Evolutionary conservation across 2,797 vertebrate genomes (phyloP), one percentile per base, ranked within the genome.

Genomic region (Manis javanica): DNA sequence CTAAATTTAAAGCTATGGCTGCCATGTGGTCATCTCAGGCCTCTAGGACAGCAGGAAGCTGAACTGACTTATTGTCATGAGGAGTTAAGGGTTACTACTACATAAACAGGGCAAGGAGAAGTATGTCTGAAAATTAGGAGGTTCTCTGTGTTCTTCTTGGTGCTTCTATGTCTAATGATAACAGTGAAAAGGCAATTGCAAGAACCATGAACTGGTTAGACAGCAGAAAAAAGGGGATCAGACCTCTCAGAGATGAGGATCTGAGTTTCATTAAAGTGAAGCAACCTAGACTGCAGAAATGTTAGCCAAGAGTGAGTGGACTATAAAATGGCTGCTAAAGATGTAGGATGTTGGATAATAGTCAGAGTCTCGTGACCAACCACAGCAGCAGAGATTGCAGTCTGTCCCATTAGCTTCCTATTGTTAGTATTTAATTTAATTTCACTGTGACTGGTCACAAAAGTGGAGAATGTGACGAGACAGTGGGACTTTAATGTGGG

Each of bases 391-490:
- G 18, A 79, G 34, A 34, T 14, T 39, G 24, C 2, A 51, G 49
- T 42, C 29, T 39, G 12, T 68, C 37, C n/a, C 16, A 29, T 37
- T 39, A 64, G 49, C n/a, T 61, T 75, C 59, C 24, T 57, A 53
- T 34, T 53, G 11, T 59, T 82, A 39, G 19, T 24, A 53, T 15
- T 74, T 91, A 2, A 66, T 78, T 53, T 74, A n/a, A 77, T 61
- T 87, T 95, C 61, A 92, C 63, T 88, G 29, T 88, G 77, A 77
- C n/a, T 29, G 24, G 61, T 26, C 46, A 83, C 34, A 89, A 24
- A 19, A 49, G 29, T 79, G 15, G 79, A 72, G 37, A 90, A 19
- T 29, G 29, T 34, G 39, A 74, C 51, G 46, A 82, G 14, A 57
- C 1, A 10, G 24, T n/a, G 16, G 5, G 18, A 83, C 78, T 51